Base-by-base conservation (phyloP, 2,797 vertebrate species). In the Argya squamiceps region DNA sequence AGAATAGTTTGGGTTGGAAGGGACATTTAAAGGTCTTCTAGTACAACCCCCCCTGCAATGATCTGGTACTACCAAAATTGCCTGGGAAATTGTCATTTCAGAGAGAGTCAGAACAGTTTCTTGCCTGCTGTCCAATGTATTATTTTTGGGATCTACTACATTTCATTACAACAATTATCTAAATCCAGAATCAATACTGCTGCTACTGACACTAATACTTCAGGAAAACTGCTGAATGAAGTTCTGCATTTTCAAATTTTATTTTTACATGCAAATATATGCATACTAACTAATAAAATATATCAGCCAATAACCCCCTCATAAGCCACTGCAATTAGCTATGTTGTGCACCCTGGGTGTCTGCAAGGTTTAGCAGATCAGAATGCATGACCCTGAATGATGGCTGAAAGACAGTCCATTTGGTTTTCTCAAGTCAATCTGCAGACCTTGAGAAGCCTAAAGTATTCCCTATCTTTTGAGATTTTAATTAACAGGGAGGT, bases 31-130 rank as follows among this genome's bases (percentile, higher is more conserved):
- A 47, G 11, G 11, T 78, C 46, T 43, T 65, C 19, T 39, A 69
- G 18, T 52, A 18, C 23, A 68, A n/a, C 0, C 0, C 2, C 2
- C 17, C 1, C 3, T 47, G 16, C 47, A 49, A 60, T 37, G 21
- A 74, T 21, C 11, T 43, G 5, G 2, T n/a, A 41, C 12, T 47
- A 44, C 11, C 16, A 76, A 75, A 69, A 64, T 12, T 46, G 6
- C 49, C 46, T 29, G 27, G 9, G 10, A 47, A 46, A 52, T 16
- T 70, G 8, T 60, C 12, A 44, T 49, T 93, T 55, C 65, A 68
- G 29, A 55, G 22, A 50, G 27, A 29, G 29, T 32, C 6, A 82
- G 32, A 69, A 46, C 13, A 83, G 20, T 20, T 79, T 69, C 21
- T 53, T 84, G 14, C 6, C 19, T 71, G 29, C 34, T 78, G 34